Conservation (phyloP, 23 tunicate species). For the Phallusia fumigata region DNA sequence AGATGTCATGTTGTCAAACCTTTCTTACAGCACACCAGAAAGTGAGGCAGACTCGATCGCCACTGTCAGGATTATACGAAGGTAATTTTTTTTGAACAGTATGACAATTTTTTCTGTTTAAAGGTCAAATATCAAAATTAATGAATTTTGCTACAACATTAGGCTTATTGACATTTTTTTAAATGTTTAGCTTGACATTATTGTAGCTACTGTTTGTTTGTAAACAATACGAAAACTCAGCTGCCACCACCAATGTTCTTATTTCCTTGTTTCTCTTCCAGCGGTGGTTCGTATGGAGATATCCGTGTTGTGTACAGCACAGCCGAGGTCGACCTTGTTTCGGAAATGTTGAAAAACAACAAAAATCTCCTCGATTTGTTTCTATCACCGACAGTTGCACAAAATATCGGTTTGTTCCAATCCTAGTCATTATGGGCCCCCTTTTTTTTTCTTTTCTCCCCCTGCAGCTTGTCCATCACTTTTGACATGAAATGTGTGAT, state of each 20-base stretch:
- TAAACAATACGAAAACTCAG: no score
- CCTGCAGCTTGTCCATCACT: no score
- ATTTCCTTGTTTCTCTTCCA: conserved; percentile 24
- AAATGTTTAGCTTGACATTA: no score
- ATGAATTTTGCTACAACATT: no score
- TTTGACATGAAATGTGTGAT: no score
- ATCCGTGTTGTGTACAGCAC: conserved; percentile 75
- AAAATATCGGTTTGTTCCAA: conserved; percentile 30
- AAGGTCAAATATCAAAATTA: no score
- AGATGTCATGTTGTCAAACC: conserved; percentile 37
- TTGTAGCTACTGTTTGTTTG: no score
- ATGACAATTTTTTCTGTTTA: neutral
- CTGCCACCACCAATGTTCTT: no score
- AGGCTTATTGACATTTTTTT: no score
- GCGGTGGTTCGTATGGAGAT: conserved; percentile 64
- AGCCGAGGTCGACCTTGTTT: conserved; percentile 54
- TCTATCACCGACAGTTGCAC: conserved; percentile 13
- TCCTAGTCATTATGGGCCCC: no score
- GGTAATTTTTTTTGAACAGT: conserved; percentile 16
- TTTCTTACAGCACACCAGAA: conserved; percentile 40
- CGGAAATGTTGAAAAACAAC: conserved; percentile 45
- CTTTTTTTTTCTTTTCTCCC: no score
- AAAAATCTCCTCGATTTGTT: conserved; percentile 37
- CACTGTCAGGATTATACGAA: conserved; percentile 28
- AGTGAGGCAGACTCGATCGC: neutral